phyloP scores from a whole-genome alignment of 2,113 vertebrate genomes.

The Leptobrachium leishanense region DNA sequence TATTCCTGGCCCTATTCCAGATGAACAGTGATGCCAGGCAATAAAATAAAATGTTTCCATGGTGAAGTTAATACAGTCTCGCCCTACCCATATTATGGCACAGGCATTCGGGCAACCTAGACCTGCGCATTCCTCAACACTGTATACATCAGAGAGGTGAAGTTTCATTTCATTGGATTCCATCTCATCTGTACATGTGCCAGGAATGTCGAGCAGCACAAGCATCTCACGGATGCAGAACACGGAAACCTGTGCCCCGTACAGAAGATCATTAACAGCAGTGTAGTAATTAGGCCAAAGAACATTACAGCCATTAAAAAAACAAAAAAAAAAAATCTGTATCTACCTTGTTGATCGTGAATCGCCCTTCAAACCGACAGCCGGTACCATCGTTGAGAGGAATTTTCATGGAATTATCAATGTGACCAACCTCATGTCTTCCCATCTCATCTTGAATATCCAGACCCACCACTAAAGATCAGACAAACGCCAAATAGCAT shows the following conservation, averaged over 20 bases:
- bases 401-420: slow-evolving; percentile 97
- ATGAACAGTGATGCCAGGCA: slow-evolving; percentile 1
- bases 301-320: too few relatives aligned
- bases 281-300: too few relatives aligned
- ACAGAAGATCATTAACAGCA: too few relatives aligned
- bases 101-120: slow-evolving; percentile 17
- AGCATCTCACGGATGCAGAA: neutral
- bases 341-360: slow-evolving; percentile 94
- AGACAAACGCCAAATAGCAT: neutral
- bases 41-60: neutral
- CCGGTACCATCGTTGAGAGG: slow-evolving; percentile 84
- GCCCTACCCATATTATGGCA: slow-evolving; percentile 37
- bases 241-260: neutral
- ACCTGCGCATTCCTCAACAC: neutral
- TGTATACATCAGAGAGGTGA: neutral
- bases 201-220: neutral
- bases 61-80: neutral
- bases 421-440: slow-evolving; percentile 94
- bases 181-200: slow-evolving; percentile 1
- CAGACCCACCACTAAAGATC: slow-evolving; percentile 84
- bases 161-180: neutral
- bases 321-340: too few relatives aligned
- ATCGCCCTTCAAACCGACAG: slow-evolving; percentile 94
- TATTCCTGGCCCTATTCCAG: neutral
- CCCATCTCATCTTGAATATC: slow-evolving; percentile 99